Evolutionary conservation across 2,113 vertebrate species (phyloP).

Genomic region (Eclectus roratus): DNA sequence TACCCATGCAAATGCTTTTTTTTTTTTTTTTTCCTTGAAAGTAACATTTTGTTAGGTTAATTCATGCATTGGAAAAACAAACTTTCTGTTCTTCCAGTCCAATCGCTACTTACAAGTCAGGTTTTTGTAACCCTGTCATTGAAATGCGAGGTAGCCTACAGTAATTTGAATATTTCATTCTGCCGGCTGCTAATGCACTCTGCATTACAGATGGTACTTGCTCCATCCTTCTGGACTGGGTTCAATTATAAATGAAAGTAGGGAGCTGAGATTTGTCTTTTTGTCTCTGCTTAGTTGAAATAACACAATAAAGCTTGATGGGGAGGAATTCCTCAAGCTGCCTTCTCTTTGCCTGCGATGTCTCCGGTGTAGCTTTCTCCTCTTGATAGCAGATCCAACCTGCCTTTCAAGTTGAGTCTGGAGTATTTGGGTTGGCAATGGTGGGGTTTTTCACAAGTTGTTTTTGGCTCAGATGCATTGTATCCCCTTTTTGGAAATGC

Average conservation of each 20-base stretch:
- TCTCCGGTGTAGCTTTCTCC: slow-evolving; percentile 5
- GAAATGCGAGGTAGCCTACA: slow-evolving; percentile 77
- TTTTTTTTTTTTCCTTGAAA: background rate
- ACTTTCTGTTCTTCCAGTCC: slow-evolving; percentile 62
- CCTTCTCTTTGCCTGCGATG: slow-evolving; percentile 13
- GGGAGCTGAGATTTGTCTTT: slow-evolving; percentile 84
- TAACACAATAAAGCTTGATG: slow-evolving; percentile 79
- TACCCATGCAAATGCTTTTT: background rate
- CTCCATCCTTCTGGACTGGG: slow-evolving; percentile 79
- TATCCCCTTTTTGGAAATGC: background rate
- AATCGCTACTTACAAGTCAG: slow-evolving; percentile 57
- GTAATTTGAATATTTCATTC: slow-evolving; percentile 84
- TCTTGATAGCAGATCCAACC: fast-evolving
- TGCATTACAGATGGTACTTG: slow-evolving; percentile 78
- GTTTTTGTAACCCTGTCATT: slow-evolving; percentile 73
- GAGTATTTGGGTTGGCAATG: background rate
- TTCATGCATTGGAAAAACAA: slow-evolving; percentile 47
- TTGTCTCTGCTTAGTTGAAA: slow-evolving; percentile 84
- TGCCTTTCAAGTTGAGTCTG: background rate
- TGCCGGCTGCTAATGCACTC: slow-evolving; percentile 76
- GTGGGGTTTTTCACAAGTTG: background rate
- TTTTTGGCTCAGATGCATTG: background rate
- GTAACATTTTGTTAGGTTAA: slow-evolving; percentile 61
- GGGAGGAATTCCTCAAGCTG: slow-evolving; percentile 73
- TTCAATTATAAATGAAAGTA: slow-evolving; percentile 84